phyloP scores from a whole-genome alignment of 2,113 vertebrate genomes.

The Serinus canaria region DNA sequence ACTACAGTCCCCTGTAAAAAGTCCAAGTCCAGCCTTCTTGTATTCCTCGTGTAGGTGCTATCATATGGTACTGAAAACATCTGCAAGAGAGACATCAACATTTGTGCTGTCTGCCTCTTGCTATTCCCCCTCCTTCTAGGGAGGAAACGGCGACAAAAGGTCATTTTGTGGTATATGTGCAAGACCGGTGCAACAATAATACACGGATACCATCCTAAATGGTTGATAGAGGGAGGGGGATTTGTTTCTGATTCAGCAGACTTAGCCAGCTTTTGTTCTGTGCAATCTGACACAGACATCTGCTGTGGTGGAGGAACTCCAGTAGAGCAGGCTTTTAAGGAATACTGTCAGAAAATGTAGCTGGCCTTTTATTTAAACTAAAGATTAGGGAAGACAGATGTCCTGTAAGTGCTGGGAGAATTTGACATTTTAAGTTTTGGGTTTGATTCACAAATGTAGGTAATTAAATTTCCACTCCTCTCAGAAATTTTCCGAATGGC shows the following conservation, averaged over 20 bases:
- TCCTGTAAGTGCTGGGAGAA: neutral
- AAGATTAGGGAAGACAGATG: neutral
- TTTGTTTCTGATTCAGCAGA: neutral
- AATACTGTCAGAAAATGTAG: neutral
- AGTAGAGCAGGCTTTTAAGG: neutral
- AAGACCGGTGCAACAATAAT: rapidly evolving
- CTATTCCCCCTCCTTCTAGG: rapidly evolving
- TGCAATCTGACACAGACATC: neutral
- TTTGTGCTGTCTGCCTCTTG: no score
- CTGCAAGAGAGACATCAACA: no score
- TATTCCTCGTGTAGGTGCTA: rapidly evolving
- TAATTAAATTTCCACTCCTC: neutral
- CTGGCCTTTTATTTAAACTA: neutral
- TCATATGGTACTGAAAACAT: no score
- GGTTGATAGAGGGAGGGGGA: no score
- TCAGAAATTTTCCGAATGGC: rapidly evolving
- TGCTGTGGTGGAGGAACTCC: neutral
- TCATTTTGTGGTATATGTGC: rapidly evolving
- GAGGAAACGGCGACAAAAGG: neutral
- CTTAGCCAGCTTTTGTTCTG: neutral
- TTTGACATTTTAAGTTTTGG: neutral
- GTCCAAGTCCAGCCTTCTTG: neutral
- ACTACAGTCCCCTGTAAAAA: neutral
- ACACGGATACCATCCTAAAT: neutral
- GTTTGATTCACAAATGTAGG: neutral